Percentiles rank a stretch among this genome's conserved stretches.
phyloP scores from a whole-genome alignment of 2,888 invertebrate species.

The Standfussiana lucernea region DNA sequence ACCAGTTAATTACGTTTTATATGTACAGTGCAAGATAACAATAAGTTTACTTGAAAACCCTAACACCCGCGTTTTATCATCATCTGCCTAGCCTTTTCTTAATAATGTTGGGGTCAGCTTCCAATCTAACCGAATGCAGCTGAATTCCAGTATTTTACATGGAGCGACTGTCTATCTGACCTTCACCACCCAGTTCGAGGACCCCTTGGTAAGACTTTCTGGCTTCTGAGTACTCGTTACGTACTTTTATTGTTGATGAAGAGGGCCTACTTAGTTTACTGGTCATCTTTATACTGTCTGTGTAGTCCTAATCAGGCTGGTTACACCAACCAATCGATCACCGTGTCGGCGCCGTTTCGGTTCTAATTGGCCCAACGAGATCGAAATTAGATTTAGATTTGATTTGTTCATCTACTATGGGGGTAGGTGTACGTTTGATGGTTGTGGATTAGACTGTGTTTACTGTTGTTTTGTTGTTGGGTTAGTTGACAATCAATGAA shows the following conservation, averaged over 20 bases:
- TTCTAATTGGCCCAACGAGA: conserved; percentile 69
- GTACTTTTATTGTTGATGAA: neutral
- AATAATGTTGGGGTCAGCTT: neutral
- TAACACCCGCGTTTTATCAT: neutral
- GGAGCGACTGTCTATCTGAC: no score
- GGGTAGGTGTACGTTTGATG: conserved; percentile 44
- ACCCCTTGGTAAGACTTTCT: neutral
- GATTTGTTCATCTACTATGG: conserved; percentile 62
- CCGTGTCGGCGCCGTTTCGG: conserved; percentile 57
- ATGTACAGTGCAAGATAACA: neutral
- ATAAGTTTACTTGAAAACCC: neutral
- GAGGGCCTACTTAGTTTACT: neutral
- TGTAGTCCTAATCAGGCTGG: conserved; percentile 64
- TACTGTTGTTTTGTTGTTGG: neutral
- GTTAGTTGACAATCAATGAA: neutral
- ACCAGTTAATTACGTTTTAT: neutral
- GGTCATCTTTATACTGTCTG: neutral
- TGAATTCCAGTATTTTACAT: neutral
- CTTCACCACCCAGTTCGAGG: neutral
- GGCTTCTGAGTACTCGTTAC: neutral
- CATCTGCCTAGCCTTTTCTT: neutral
- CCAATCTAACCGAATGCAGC: neutral
- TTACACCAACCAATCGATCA: conserved; percentile 71
- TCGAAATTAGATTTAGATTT: conserved; percentile 68
- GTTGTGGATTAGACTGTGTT: conserved; percentile 14